Evolutionary conservation across 2,888 invertebrate genomes (phyloP).

Genomic region (Melanostoma scalare): DNA sequence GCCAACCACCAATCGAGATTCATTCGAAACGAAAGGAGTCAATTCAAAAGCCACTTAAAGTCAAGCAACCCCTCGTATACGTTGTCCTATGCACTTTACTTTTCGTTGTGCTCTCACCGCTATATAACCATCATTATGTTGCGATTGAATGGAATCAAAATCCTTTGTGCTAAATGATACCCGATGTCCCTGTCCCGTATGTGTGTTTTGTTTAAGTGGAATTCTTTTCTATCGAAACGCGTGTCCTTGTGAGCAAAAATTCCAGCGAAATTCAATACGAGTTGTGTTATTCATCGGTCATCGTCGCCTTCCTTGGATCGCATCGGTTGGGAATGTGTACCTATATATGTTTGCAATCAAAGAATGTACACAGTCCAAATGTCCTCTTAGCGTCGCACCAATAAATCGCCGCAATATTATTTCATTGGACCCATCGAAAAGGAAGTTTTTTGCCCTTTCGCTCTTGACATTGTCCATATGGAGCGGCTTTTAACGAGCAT

Average conservation of each 20-base stretch:
- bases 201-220: conserved; percentile 25
- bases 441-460: not conserved
- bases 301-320: not conserved
- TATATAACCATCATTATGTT: conserved; percentile 51
- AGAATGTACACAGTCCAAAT: conserved; percentile 18
- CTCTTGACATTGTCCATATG: conserved; percentile 45
- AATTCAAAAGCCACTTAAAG: conserved; percentile 62
- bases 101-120: conserved; percentile 27
- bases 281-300: conserved; percentile 9
- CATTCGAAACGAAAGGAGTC: conserved; percentile 34
- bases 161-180: conserved; percentile 62
- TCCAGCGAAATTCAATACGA: conserved; percentile 32
- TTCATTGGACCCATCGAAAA: conserved; percentile 32
- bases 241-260: conserved; percentile 19
- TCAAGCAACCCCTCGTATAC: not conserved
- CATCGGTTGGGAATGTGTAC: too few relatives aligned
- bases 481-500: not conserved
- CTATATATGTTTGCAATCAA: not conserved
- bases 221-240: conserved; percentile 28
- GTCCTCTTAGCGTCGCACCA: conserved; percentile 34
- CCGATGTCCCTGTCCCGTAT: not conserved
- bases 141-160: conserved; percentile 64
- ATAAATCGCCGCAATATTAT: conserved; percentile 47
- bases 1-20: conserved; percentile 11
- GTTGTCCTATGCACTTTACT: not conserved